Base-by-base conservation (phyloP, 2,113 vertebrate genomes). In the Dunckerocampus dactyliophorus region DNA sequence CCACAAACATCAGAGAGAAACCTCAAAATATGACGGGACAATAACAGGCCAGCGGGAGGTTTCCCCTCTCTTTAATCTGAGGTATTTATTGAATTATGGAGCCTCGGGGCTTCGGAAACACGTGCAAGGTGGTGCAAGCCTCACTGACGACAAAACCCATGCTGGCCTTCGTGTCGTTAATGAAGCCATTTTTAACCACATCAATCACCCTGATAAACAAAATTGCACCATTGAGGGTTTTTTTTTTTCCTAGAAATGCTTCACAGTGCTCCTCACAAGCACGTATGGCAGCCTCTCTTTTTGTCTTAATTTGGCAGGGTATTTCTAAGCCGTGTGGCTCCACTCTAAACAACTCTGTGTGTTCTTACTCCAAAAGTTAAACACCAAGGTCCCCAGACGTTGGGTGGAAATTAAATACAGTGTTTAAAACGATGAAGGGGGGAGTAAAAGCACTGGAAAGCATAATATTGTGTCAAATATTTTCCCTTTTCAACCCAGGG, bases 281-380 rank as follows among this genome's bases (percentile, higher is more conserved):
- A 46, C 56, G 39, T 71, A 63, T 67, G 57, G 37, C 48, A 24
- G 46, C 1, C 5, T 70, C 59, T 56, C 58, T 45, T 52, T 52
- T 28, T 50, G 20, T 50, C 21, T 45, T 15, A 52, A 14, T 52
- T 52, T 52, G 69, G 69, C 65, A 69, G 58, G 69, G 69, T 82
- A 74, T 86, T 84, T 80, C 75, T 78, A 83, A 80, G 79, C 60
- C 24, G 63, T 69, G 79, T 62, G 70, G 68, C 76, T 56, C 31
- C 50, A 71, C 79, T 83, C 79, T 83, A 86, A 86, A 87, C 87
- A 86, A 45, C 62, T 63, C 72, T 84, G 80, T 86, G 79, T 83
- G 82, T 85, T 85, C 81, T 85, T 71, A 58, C 66, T 79, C 77
- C 79, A 80, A 82, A 53, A 79, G 71, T 82, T 80, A 84, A 84